Conservation (phyloP, 2,797 vertebrate genomes). For the Thalassophryne amazonica region DNA sequence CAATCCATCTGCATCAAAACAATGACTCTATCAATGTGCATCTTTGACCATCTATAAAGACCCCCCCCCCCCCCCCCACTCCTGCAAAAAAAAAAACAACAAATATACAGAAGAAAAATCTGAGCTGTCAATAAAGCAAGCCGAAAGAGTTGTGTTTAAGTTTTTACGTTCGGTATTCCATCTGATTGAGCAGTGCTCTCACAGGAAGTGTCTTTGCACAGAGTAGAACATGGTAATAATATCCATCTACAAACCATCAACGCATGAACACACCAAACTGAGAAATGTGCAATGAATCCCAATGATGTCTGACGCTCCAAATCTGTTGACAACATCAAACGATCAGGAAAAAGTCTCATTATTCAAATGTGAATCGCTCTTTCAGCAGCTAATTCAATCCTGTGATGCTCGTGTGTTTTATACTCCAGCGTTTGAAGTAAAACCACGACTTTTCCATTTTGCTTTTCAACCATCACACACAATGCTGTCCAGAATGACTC, state of each 20-base stretch:
- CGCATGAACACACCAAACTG: slow-evolving; percentile 8
- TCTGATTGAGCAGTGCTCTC: no score
- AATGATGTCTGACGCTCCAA: slow-evolving; percentile 29
- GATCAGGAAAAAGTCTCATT: slow-evolving; percentile 45
- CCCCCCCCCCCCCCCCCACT: no score
- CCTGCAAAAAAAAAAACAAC: no score
- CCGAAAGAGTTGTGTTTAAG: no score
- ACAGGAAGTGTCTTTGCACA: slow-evolving; percentile 24
- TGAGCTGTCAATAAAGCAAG: no score
- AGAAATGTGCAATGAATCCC: slow-evolving; percentile 44
- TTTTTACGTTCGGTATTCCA: no score
- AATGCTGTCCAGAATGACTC: slow-evolving; percentile 36
- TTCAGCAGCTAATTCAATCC: slow-evolving; percentile 31
- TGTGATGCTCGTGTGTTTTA: no score
- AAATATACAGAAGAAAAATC: no score
- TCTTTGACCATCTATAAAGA: no score
- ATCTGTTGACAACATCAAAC: slow-evolving; percentile 48
- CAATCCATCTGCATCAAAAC: no score
- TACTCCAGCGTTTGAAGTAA: slow-evolving; percentile 27
- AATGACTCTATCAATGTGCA: no score
- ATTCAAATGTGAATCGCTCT: slow-evolving; percentile 59
- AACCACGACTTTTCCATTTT: slow-evolving; percentile 13
- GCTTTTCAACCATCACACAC: slow-evolving; percentile 33
- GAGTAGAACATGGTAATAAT: slow-evolving; percentile 22
- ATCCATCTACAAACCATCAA: no score